Percentiles rank a stretch among this genome's conserved stretches.
These are phyloP conservation scores for Sclerodermus sp. DNA, from an alignment of 2,888 invertebrate species.

Conservation along the genomic window DNA sequence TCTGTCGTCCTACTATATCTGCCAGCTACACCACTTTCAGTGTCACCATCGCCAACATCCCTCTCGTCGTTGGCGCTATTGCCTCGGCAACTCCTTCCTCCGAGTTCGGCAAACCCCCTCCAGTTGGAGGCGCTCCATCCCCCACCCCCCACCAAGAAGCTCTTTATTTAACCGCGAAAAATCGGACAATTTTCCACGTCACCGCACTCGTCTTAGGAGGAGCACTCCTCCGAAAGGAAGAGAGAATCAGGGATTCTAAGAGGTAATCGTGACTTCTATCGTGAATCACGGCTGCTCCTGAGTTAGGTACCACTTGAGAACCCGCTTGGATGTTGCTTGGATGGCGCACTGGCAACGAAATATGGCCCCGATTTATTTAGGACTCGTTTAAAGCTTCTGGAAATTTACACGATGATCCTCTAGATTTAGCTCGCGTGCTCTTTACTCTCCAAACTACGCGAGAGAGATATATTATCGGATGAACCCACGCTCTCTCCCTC, in stretches of 20 bases:
- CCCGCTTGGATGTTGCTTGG: not conserved
- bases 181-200: constrained; percentile 52
- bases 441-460: too few relatives aligned
- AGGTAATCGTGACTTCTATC: constrained; percentile 28
- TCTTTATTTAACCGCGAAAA: constrained; percentile 51
- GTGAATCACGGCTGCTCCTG: constrained; percentile 21
- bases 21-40: too few relatives aligned
- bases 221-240: constrained; percentile 16
- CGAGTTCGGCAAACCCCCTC: too few relatives aligned
- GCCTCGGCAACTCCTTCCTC: too few relatives aligned
- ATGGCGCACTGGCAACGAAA: not conserved
- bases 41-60: constrained; percentile 1
- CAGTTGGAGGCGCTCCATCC: too few relatives aligned
- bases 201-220: constrained; percentile 39
- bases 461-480: too few relatives aligned
- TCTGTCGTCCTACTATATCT: too few relatives aligned
- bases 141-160: constrained; percentile 26
- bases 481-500: too few relatives aligned
- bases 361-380: not conserved
- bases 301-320: not conserved
- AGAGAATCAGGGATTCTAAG: constrained; percentile 18
- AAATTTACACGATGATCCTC: too few relatives aligned
- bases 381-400: not conserved
- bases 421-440: too few relatives aligned
- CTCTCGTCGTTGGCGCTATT: not conserved